phyloP scores from a whole-genome alignment of 1,140 invertebrate species.

The Dreissena rostriformis region DNA sequence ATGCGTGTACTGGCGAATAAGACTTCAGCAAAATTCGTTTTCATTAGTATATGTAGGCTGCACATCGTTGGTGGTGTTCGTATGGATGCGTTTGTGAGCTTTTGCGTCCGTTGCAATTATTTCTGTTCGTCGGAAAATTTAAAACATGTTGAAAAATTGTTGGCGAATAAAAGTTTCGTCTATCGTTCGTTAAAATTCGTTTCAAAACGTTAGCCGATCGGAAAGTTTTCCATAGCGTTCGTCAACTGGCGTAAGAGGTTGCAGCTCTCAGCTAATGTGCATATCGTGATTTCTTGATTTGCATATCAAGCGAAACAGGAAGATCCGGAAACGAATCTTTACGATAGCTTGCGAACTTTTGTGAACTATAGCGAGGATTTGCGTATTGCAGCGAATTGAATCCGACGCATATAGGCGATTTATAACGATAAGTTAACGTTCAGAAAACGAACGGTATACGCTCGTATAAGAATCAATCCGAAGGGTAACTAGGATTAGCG shows the following conservation, averaged over 20 bases:
- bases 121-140: slow-evolving; percentile 43
- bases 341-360: slow-evolving; percentile 7
- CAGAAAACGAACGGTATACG: slow-evolving; percentile 22
- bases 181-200: slow-evolving; percentile 42
- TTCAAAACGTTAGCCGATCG: slow-evolving; percentile 39
- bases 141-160: slow-evolving; percentile 43
- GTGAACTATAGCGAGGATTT: not conserved
- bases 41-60: slow-evolving; percentile 45
- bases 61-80: slow-evolving; percentile 42
- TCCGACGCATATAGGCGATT: slow-evolving; percentile 1
- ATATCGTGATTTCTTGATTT: not conserved
- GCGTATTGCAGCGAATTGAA: not conserved
- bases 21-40: slow-evolving; percentile 37
- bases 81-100: slow-evolving; percentile 47
- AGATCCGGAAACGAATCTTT: slow-evolving; percentile 13
- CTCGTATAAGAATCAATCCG: slow-evolving; percentile 12
- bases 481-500: not conserved
- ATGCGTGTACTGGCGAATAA: slow-evolving; percentile 27
- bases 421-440: slow-evolving; percentile 18
- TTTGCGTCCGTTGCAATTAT: slow-evolving; percentile 44
- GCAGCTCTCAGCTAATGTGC: slow-evolving; percentile 48
- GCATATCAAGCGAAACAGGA: slow-evolving; percentile 37
- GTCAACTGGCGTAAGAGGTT: slow-evolving; percentile 37
- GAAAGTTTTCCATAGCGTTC: slow-evolving; percentile 47
- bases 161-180: slow-evolving; percentile 47